These are phyloP conservation scores for Parapristionchus giblindavisi DNA, from an alignment of 2,888 invertebrate genomes.

Conservation along the genomic window DNA sequence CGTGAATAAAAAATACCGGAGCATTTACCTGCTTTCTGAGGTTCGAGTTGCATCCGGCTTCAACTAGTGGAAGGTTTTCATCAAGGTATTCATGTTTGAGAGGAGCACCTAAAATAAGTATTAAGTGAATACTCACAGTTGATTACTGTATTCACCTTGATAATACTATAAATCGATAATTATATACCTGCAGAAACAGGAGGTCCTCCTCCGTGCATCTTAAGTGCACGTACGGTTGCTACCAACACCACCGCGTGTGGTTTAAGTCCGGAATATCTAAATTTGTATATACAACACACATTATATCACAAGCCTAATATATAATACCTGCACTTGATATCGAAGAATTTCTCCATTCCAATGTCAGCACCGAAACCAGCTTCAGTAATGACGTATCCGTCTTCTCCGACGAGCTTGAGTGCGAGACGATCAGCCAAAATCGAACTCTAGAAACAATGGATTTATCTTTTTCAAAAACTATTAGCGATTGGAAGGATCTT, in stretches of 20 bases:
- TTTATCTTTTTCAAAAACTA: too few relatives aligned
- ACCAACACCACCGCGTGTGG: conserved; percentile 93
- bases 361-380: conserved; percentile 99
- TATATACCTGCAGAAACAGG: conserved; percentile 79
- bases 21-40: conserved; percentile 78
- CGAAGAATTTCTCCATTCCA: conserved; percentile 72
- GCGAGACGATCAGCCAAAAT: conserved; percentile 72
- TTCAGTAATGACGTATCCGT: conserved; percentile 94
- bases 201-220: conserved; percentile 99
- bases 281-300: neutral
- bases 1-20: too few relatives aligned
- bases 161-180: too few relatives aligned
- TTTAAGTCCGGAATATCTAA: conserved; percentile 79
- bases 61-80: conserved; percentile 83
- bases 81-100: conserved; percentile 83
- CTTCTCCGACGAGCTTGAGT: conserved; percentile 87
- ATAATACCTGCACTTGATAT: conserved; percentile 67
- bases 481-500: too few relatives aligned
- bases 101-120: conserved; percentile 71
- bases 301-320: conserved; percentile 21
- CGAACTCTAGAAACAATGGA: conserved; percentile 18
- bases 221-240: conserved; percentile 89
- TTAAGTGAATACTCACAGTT: too few relatives aligned
- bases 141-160: too few relatives aligned
- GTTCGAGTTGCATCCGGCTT: conserved; percentile 85